phyloP scores from a whole-genome alignment of 92 coral and sea anemone genomes.

The Heliopora coerulea region DNA sequence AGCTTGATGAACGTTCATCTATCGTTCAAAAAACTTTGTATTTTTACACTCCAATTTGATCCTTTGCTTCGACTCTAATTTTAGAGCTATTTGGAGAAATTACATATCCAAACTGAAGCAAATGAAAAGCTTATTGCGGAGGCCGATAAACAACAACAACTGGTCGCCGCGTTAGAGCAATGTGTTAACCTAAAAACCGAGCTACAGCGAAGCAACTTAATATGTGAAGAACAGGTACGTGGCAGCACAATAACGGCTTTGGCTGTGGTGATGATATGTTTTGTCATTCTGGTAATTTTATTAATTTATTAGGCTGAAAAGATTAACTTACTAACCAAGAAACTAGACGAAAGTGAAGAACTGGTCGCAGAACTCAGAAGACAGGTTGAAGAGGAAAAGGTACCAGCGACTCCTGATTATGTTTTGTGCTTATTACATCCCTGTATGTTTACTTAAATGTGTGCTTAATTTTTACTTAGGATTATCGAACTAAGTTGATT shows the following conservation, averaged over 20 bases:
- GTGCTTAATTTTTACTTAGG: slow-evolving; percentile 46
- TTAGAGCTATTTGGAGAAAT: slow-evolving; percentile 80
- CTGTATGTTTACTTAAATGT: background rate
- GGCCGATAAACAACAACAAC: slow-evolving; percentile 80
- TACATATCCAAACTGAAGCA: slow-evolving; percentile 89
- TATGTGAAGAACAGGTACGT: slow-evolving; percentile 71
- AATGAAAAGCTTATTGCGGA: slow-evolving; percentile 77
- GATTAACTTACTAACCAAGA: slow-evolving; percentile 57
- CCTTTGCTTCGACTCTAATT: background rate
- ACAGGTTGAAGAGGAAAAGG: slow-evolving; percentile 87
- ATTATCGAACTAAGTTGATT: slow-evolving; percentile 80
- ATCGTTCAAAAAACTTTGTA: background rate
- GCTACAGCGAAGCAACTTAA: slow-evolving; percentile 66
- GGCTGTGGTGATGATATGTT: background rate
- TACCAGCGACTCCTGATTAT: too few species aligned
- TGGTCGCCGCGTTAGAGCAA: slow-evolving; percentile 79
- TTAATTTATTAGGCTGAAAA: slow-evolving; percentile 60
- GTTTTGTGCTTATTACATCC: background rate
- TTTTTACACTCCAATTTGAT: too few species aligned
- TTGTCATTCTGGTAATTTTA: too few species aligned
- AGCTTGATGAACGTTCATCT: background rate
- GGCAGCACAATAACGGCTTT: background rate
- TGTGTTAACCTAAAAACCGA: slow-evolving; percentile 79
- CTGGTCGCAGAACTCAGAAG: slow-evolving; percentile 58
- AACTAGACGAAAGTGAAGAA: slow-evolving; percentile 67